Evolutionary conservation across 2,888 invertebrate genomes (phyloP).

Genomic region (Polydrusus cervinus): DNA sequence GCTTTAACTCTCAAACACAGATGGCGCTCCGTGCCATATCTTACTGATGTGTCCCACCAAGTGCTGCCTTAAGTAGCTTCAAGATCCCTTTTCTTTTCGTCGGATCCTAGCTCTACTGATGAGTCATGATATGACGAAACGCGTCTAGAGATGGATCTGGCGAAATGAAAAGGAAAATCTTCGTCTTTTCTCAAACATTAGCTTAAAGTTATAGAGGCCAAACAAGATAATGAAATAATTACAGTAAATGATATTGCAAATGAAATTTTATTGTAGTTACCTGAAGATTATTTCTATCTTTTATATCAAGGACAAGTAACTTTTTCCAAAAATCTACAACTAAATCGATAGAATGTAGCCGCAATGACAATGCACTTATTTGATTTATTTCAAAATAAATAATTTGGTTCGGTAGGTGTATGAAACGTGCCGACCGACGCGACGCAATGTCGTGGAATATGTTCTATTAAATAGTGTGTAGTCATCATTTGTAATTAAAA

Average conservation of each 20-base stretch:
- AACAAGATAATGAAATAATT: too few relatives aligned
- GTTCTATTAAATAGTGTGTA: neutral
- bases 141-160: too few relatives aligned
- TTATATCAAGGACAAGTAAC: neutral
- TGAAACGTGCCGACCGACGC: slow-evolving; percentile 9
- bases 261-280: neutral
- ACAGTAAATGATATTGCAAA: neutral
- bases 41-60: too few relatives aligned
- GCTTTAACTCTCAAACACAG: too few relatives aligned
- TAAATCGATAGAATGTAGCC: neutral
- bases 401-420: slow-evolving; percentile 27
- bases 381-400: neutral
- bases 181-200: too few relatives aligned
- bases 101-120: too few relatives aligned
- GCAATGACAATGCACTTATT: slow-evolving; percentile 10
- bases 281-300: neutral
- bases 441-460: neutral
- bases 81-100: too few relatives aligned
- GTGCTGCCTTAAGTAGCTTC: too few relatives aligned
- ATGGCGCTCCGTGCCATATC: too few relatives aligned
- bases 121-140: too few relatives aligned
- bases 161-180: too few relatives aligned
- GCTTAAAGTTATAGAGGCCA: too few relatives aligned
- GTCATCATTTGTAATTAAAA: slow-evolving; percentile 19
- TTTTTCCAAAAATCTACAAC: neutral